phyloP scores from a whole-genome alignment of 2,113 vertebrate genomes.

The Protobothrops mucrosquamatus region DNA sequence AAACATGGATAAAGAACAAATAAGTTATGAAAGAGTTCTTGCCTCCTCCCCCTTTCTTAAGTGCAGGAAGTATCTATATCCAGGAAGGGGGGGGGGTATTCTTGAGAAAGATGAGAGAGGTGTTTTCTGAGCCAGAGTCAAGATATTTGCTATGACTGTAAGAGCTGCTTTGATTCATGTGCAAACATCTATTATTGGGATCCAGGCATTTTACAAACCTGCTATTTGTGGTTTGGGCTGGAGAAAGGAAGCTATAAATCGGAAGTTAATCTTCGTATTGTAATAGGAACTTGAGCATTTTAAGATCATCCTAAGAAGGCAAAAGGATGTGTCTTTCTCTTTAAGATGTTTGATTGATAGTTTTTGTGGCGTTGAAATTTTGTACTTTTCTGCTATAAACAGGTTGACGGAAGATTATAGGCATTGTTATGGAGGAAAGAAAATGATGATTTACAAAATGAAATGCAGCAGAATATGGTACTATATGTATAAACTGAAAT shows the following conservation, averaged over 20 bases:
- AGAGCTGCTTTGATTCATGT: constrained; percentile 7
- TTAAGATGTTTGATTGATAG: neutral
- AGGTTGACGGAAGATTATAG: neutral
- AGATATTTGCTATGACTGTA: neutral
- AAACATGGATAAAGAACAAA: constrained; percentile 20
- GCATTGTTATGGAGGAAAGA: neutral
- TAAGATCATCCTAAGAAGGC: neutral
- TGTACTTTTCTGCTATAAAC: neutral
- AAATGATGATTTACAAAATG: neutral
- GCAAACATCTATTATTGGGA: neutral
- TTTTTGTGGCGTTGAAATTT: neutral
- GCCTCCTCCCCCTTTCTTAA: neutral
- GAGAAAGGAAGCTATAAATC: neutral
- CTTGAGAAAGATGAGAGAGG: constrained; percentile 13
- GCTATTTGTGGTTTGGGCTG: neutral
- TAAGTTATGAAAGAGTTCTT: neutral
- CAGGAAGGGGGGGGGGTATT: neutral
- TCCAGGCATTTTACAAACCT: neutral
- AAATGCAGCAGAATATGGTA: neutral
- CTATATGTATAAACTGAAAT: neutral
- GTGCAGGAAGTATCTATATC: constrained; percentile 20
- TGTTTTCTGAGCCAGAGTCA: constrained; percentile 11
- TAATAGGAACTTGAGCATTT: neutral
- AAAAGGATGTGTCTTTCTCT: neutral
- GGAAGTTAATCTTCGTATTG: neutral